Base-by-base conservation (phyloP, 1,140 invertebrate genomes). In the Drosophila parvula region DNA sequence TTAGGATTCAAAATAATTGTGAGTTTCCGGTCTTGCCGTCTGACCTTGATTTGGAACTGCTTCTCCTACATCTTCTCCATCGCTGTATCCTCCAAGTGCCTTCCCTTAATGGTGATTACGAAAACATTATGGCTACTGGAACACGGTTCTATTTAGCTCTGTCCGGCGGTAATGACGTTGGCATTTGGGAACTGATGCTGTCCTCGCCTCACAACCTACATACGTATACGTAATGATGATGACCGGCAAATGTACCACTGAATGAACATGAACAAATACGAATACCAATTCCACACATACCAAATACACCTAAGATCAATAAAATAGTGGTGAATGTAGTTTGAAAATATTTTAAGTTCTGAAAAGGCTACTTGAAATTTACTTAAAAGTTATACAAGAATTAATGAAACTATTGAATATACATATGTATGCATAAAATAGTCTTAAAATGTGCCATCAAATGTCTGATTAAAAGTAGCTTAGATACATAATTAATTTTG, bases 41-140 rank as follows among this genome's bases (percentile, higher is more conserved):
- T 65, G 45, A 76, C 71, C 73, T 74, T 63, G 56, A 53, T 68
- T 38, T 30, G 22, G n/a, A 10, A 7, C 14, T 16, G 6, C 30
- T 22, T 22, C 16, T 34, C 36, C 30, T 3, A 50, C 9, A 8
- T 38, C 44, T 16, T 18, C 10, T 27, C 57, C 28, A 61, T 4
- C 53, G 18, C 32, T 38, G 34, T 10, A 40, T 60, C n/a, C 40
- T 68, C 27, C 14, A 28, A 50, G n/a, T 32, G 30, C 36, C 9
- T 34, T 22, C 41, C 47, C 55, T 71, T 86, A 90, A 90, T 86
- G 86, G 82, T 90, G 88, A 90, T 90, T 83, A 86, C 86, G 62
- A 67, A 61, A 67, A 60, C 80, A 78, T 89, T 89, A 78, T 89
- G 40, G 40, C 32, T 43, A 48, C 22, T 48, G 40, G 14, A 30